These are phyloP conservation scores for Andrena dorsata DNA, from an alignment of 2,888 invertebrate species.

Conservation along the genomic window DNA sequence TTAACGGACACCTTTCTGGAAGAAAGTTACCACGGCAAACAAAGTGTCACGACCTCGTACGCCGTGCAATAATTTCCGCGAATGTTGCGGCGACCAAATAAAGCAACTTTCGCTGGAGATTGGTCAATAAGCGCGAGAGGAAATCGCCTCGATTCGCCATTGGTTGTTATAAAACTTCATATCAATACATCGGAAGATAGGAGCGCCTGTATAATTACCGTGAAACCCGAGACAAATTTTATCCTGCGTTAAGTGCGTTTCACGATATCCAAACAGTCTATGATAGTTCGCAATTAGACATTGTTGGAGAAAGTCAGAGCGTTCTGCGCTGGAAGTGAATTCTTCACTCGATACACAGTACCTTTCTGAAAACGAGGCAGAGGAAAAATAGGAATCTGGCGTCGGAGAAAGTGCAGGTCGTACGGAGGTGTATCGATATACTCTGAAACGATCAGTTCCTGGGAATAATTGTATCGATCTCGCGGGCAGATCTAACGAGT, in stretches of 20 bases:
- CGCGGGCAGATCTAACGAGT: slow-evolving; percentile 83
- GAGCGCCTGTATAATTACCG: not conserved
- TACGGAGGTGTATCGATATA: not conserved
- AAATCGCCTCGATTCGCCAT: not conserved
- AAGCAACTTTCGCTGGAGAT: not conserved
- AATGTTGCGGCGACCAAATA: no score
- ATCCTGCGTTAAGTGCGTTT: not conserved
- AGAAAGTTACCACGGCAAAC: slow-evolving; percentile 1
- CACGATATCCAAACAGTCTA: not conserved
- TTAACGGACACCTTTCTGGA: not conserved
- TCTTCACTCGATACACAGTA: not conserved
- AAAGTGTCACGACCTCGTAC: not conserved
- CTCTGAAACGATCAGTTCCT: slow-evolving; percentile 35
- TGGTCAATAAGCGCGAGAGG: not conserved
- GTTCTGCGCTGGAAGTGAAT: not conserved
- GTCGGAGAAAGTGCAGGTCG: slow-evolving; percentile 27
- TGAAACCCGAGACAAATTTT: not conserved
- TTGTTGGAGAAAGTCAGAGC: slow-evolving; percentile 1
- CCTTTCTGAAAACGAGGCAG: slow-evolving; percentile 7
- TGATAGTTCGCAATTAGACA: not conserved
- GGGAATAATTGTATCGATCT: slow-evolving; percentile 81
- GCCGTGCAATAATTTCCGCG: not conserved
- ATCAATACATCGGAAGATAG: not conserved
- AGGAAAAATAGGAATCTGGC: not conserved
- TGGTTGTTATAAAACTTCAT: not conserved